Evolutionary conservation across 2,888 invertebrate species (phyloP), one percentile per base, ranked within the genome.

Genomic region (Ectropis crepuscularia): DNA sequence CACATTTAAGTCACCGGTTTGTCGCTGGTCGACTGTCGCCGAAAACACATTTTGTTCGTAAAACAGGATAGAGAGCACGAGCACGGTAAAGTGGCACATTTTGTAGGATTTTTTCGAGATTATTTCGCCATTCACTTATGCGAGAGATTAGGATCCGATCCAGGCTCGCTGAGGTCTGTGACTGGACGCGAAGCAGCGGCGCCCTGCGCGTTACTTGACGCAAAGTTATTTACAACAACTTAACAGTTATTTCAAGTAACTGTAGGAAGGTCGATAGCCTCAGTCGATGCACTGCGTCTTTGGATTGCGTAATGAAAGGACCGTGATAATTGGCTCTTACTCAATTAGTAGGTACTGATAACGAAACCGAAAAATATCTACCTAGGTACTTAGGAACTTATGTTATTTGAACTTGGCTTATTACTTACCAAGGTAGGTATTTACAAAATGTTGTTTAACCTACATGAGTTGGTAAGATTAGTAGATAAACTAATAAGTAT

Each of bases 1-100:
- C 71, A 97, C 95, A 85, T 97, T 97, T 72, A 96, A 93, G 74
- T 96, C 95, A 16, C 97, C 97, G 5, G 94, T 95, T 88, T 97
- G 97, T 49, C 95, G 94, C 85, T 97, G 96, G 84, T 97, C 96
- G 85, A 84, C 83, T 53, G 76, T 77, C 8, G 81, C 79, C 2
- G 84, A 77, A 65, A 80, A 76, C 28, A 76, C 83, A 46, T 69
- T 74, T 57, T 73, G 66, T 50, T 67, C 69, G 50, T 61, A 53
- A 53, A 67, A 39, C 74, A 75, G 57, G 81, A 69, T 63, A 82
- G 47, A 53, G 67, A 80, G 67, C 68, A 76, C 43, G 37, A 83
- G 63, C 55, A 76, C 59, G 70, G 75, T 64, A 58, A 76, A 69
- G 38, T 67, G 71, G 65, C 66, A 78, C 82, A 83, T 83, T 67